Conservation (phyloP, 1,140 invertebrate genomes). For the Zaprionus kolodkinae region DNA sequence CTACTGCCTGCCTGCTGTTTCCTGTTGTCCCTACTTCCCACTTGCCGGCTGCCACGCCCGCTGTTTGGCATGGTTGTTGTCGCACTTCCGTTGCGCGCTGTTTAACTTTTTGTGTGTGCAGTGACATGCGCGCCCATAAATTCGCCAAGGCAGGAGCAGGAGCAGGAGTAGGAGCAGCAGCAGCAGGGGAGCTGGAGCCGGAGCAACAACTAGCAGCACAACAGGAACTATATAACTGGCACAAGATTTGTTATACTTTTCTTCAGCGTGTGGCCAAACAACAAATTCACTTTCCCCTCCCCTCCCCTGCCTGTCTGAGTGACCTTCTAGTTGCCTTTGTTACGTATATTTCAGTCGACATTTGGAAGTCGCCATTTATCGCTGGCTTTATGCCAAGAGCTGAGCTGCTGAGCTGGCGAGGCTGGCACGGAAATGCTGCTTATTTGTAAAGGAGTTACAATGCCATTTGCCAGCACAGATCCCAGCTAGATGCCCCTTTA, state of each 20-base stretch:
- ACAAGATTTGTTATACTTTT: conserved; percentile 71
- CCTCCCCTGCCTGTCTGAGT: background rate
- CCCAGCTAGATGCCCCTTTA: background rate
- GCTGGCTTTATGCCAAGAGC: conserved; percentile 75
- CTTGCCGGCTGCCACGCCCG: conserved; percentile 3
- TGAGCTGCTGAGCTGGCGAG: conserved; percentile 18
- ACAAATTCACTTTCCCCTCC: background rate
- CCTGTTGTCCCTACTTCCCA: conserved; percentile 8
- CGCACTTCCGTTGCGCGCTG: conserved; percentile 79
- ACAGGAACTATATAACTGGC: conserved; percentile 47
- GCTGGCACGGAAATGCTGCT: conserved; percentile 62
- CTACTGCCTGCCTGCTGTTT: conserved; percentile 7
- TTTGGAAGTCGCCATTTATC: conserved; percentile 78
- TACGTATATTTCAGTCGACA: conserved; percentile 72
- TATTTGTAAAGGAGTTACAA: conserved; percentile 67
- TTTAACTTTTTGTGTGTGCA: conserved; percentile 82
- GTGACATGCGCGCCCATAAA: conserved; percentile 78
- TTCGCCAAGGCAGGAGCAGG: conserved; percentile 42
- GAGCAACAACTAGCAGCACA: conserved; percentile 23
- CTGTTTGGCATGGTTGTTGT: conserved; percentile 44
- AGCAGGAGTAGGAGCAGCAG: too few species aligned
- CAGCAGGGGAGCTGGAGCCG: too few species aligned
- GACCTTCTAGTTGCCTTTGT: conserved; percentile 60
- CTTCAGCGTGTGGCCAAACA: conserved; percentile 33
- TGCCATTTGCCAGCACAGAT: conserved; percentile 33